Conservation (phyloP, 2,797 vertebrate genomes). For the Sphenodon punctatus region DNA sequence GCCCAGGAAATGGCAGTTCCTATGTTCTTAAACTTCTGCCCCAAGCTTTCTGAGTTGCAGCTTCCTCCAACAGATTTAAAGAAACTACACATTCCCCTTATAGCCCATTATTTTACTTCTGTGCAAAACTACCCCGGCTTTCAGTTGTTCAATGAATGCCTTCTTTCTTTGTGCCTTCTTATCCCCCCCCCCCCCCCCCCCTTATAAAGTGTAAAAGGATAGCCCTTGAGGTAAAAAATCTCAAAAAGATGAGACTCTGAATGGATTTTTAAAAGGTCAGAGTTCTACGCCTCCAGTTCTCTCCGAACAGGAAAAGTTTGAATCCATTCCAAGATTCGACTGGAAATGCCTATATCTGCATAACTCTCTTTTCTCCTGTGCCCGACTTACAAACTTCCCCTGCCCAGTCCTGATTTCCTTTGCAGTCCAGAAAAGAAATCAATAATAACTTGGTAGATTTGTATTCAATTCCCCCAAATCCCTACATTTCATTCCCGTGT, state of each 20-base stretch:
- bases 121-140: constrained; percentile 49
- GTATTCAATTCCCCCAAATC: neutral
- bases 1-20: too few relatives aligned
- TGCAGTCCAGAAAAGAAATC: constrained; percentile 8
- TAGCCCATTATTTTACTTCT: neutral
- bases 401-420: neutral
- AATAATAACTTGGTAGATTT: neutral
- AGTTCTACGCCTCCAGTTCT: constrained; percentile 50
- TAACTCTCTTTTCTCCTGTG: constrained; percentile 4
- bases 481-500: neutral
- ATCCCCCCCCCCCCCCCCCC: constrained; percentile 23
- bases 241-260: constrained; percentile 68
- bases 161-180: constrained; percentile 37
- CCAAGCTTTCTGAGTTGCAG: too few relatives aligned
- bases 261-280: constrained; percentile 74
- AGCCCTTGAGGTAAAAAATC: constrained; percentile 69
- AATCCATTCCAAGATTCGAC: neutral
- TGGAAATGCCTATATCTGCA: neutral
- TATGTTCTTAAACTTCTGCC: neutral
- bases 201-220: constrained; percentile 65
- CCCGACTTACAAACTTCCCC: neutral
- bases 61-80: constrained; percentile 1
- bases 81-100: neutral
- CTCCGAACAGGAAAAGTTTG: constrained; percentile 42
- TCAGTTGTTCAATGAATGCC: constrained; percentile 57